Conservation (phyloP, 23 tunicate genomes). For the Trididemnum clinides region DNA sequence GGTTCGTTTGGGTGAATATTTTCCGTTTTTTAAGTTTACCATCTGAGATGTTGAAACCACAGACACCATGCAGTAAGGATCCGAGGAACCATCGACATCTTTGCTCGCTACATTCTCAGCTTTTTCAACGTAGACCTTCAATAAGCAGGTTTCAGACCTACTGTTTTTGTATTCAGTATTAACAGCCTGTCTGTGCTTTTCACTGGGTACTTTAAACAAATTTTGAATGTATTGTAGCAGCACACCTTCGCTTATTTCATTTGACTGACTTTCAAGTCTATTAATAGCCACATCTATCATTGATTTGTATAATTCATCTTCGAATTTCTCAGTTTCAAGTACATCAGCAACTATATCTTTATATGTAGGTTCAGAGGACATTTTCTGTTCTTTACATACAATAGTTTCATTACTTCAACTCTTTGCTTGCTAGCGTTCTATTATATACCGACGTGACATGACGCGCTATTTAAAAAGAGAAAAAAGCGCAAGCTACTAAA, state of each 20-base stretch:
- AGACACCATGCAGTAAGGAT: conserved; percentile 83
- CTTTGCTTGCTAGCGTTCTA: too few species aligned
- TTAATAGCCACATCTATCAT: conserved; percentile 34
- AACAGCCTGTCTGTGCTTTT: conserved; percentile 15
- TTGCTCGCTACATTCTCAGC: conserved; percentile 89
- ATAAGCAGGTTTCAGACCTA: conserved; percentile 54
- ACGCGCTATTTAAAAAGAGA: not conserved
- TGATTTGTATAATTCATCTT: not conserved
- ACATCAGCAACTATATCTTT: not conserved
- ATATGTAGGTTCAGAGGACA: not conserved
- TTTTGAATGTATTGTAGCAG: conserved; percentile 16
- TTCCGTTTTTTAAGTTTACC: conserved; percentile 45
- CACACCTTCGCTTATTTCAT: conserved; percentile 14
- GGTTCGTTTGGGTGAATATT: conserved; percentile 25
- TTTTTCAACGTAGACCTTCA: conserved; percentile 49
- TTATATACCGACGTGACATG: too few species aligned
- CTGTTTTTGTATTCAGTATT: not conserved
- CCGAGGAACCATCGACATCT: conserved; percentile 86
- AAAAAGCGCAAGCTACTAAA: too few species aligned
- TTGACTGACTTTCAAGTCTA: conserved; percentile 39
- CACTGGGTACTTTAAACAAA: conserved; percentile 1
- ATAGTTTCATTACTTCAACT: too few species aligned
- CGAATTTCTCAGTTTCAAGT: not conserved
- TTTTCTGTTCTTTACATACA: too few species aligned
- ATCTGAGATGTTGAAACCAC: conserved; percentile 44